phyloP scores from a whole-genome alignment of 1,140 invertebrate genomes.

The Heliothis virescens region DNA sequence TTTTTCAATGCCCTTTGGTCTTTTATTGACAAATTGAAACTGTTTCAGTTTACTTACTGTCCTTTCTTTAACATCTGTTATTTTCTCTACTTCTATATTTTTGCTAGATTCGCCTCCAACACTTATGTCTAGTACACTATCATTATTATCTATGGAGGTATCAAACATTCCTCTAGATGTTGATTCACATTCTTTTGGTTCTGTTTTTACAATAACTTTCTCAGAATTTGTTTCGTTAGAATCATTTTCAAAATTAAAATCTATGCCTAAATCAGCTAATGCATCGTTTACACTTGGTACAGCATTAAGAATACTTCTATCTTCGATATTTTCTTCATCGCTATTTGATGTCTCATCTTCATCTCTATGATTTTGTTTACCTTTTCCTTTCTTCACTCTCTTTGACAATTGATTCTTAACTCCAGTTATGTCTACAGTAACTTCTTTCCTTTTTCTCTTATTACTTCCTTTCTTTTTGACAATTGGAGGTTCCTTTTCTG shows the following conservation, averaged over 20 bases:
- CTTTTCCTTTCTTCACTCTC: conserved; percentile 54
- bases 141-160: conserved; percentile 38
- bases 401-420: conserved; percentile 60
- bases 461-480: conserved; percentile 65
- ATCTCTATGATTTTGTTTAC: conserved; percentile 40
- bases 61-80: conserved; percentile 53
- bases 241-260: conserved; percentile 66
- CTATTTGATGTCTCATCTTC: conserved; percentile 49
- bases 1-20: not conserved
- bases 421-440: conserved; percentile 59
- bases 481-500: conserved; percentile 61
- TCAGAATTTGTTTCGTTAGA: not conserved
- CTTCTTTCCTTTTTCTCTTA: conserved; percentile 75
- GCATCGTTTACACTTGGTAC: conserved; percentile 83
- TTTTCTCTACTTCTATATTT: not conserved
- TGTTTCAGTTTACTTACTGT: conserved; percentile 75
- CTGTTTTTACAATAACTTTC: not conserved
- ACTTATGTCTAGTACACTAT: conserved; percentile 23
- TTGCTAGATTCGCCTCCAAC: conserved; percentile 17
- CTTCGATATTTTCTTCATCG: conserved; percentile 62
- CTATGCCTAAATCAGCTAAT: conserved; percentile 72
- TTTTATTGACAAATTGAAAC: conserved; percentile 73
- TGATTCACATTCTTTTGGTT: not conserved
- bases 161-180: not conserved
- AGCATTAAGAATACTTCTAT: conserved; percentile 67